Base-by-base conservation (phyloP, 2,888 invertebrate species). In the Orthosia incerta region DNA sequence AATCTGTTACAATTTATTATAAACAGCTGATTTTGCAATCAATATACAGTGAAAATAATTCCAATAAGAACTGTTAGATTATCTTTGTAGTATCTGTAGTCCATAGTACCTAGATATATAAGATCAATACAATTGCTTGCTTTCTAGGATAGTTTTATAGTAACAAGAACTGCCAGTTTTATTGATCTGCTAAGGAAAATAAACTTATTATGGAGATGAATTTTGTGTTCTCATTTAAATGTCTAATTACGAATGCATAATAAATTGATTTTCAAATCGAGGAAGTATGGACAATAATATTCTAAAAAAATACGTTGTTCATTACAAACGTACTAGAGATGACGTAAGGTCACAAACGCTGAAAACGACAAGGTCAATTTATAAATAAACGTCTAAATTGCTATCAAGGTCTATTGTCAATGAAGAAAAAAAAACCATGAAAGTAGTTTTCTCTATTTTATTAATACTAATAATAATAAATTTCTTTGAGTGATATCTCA, bases 321-420 rank as follows among this genome's bases (percentile, higher is more conserved):
- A 18, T 18, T 76, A 61, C n/a, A 66, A 77, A 67, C 77, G 71
- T 48, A 89, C 57, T 75, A 78, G 61, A 71, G 80, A 83, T 95
- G 95, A 96, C 95, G 95, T 96, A 96, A 96, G 95, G 94, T 89
- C 90, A 91, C 87, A 88, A 88, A 87, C 88, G 88, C 91, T 92
- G 88, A 92, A 93, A 93, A 86, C 81, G 86, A 91, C 95, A 96
- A 96, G 95, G 96, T 95, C 95, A 94, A 91, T 91, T 90, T 94
- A 94, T 91, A 94, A 94, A 94, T 94, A 93, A 90, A 86, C 80
- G 85, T 79, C 79, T 83, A 80, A 63, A 83, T 66, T 74, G 77
- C 57, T 76, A 65, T 79, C 86, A 86, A 86, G 87, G 86, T 79
- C 74, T 63, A 55, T 31, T 60, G 53, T 13, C 39, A 31, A 12